Evolutionary conservation across 2,797 vertebrate species (phyloP).

Genomic region (Chrosomus eos): DNA sequence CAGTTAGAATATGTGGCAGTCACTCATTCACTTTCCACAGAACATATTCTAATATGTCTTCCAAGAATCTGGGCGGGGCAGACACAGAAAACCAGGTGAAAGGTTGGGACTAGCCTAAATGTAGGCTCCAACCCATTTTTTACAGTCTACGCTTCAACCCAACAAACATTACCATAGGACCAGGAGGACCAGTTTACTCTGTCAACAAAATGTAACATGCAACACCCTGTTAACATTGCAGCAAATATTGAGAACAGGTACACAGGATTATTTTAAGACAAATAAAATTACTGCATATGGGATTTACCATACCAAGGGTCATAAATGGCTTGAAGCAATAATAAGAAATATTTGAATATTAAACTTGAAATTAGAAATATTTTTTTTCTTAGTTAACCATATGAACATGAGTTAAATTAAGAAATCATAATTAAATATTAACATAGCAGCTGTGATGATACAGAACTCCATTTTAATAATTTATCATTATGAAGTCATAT

Average conservation of each 20-base stretch:
- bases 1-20: background rate
- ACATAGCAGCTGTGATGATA: background rate
- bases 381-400: background rate
- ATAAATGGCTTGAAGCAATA: background rate
- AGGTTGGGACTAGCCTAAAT: background rate
- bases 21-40: background rate
- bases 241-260: background rate
- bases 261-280: background rate
- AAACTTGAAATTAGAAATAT: background rate
- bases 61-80: background rate
- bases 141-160: too few species aligned
- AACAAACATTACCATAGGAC: slow-evolving; percentile 62
- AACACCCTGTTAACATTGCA: slow-evolving; percentile 17
- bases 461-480: background rate
- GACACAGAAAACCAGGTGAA: slow-evolving; percentile 10
- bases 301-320: background rate
- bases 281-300: background rate
- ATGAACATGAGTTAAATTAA: background rate
- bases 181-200: slow-evolving; percentile 74
- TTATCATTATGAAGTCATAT: background rate
- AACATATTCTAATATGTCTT: background rate
- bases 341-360: background rate
- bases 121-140: slow-evolving; percentile 14
- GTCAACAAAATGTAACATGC: slow-evolving; percentile 16
- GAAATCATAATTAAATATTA: slow-evolving; percentile 25